Conservation (phyloP, 2,113 vertebrate species). For the Chaetodon auriga region DNA sequence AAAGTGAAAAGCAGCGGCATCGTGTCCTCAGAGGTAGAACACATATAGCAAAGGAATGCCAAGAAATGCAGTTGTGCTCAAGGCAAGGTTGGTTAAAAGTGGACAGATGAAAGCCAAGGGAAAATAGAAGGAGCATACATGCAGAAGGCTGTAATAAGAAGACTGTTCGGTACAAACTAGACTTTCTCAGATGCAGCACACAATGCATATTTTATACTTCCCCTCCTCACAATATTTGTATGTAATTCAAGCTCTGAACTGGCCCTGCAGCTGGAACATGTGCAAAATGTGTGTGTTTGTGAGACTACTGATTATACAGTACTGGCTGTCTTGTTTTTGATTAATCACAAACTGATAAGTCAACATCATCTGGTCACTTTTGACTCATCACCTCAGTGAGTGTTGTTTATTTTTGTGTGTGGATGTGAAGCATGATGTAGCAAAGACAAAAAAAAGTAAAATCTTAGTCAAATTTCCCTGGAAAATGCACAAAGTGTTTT, state of each 20-base stretch:
- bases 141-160: conserved; percentile 2
- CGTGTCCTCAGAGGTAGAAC: background rate
- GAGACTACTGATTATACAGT: background rate
- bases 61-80: conserved; percentile 29
- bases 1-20: background rate
- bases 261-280: background rate
- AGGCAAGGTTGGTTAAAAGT: conserved; percentile 34
- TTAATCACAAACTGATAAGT: background rate
- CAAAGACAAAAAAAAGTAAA: background rate
- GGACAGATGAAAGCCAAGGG: conserved; percentile 21
- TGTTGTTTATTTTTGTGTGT: background rate
- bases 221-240: background rate
- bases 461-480: background rate
- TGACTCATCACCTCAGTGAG: background rate
- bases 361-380: background rate
- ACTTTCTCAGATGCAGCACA: background rate
- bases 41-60: conserved; percentile 3
- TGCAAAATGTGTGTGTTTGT: background rate
- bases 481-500: background rate
- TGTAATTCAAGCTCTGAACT: background rate
- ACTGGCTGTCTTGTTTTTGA: background rate
- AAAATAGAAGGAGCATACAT: conserved; percentile 27
- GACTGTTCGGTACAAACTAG: background rate
- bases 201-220: background rate
- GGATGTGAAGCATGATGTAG: background rate